These are phyloP conservation scores for Diplazon laetatorius DNA, from an alignment of 2,888 invertebrate species.

Conservation along the genomic window DNA sequence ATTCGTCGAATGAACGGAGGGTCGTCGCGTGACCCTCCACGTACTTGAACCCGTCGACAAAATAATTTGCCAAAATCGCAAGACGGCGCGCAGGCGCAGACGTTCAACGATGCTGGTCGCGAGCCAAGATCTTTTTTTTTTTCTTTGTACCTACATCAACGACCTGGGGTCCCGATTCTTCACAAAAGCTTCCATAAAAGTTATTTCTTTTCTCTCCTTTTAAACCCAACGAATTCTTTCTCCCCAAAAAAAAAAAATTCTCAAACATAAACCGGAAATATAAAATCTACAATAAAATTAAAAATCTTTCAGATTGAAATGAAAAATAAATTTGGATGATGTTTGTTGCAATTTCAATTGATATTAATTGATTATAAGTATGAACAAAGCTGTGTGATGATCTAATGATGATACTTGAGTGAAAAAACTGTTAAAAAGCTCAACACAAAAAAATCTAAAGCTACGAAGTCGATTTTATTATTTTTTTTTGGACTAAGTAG, in stretches of 20 bases:
- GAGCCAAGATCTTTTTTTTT: slow-evolving; percentile 26
- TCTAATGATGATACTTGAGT: not conserved
- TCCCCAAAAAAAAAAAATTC: not conserved
- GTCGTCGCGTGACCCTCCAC: slow-evolving; percentile 18
- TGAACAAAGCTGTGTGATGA: too few species aligned
- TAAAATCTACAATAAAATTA: not conserved
- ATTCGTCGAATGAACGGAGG: slow-evolving; percentile 4
- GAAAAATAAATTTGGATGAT: not conserved
- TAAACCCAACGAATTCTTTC: not conserved
- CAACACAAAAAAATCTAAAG: too few species aligned
- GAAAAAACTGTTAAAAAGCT: not conserved
- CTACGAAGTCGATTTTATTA: slow-evolving; percentile 29
- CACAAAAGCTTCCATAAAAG: too few species aligned
- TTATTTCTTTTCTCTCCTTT: too few species aligned
- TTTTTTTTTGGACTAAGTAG: slow-evolving; percentile 2
- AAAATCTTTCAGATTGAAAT: not conserved
- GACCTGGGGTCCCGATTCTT: not conserved
- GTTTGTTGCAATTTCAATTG: not conserved
- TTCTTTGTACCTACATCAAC: not conserved
- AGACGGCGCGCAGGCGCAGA: not conserved
- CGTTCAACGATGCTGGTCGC: slow-evolving; percentile 23
- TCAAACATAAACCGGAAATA: too few species aligned
- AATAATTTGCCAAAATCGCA: slow-evolving; percentile 34
- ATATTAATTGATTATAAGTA: not conserved
- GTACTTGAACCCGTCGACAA: slow-evolving; percentile 24